Base-by-base conservation (phyloP, 2,113 vertebrate species). In the Xiphophorus hellerii region DNA sequence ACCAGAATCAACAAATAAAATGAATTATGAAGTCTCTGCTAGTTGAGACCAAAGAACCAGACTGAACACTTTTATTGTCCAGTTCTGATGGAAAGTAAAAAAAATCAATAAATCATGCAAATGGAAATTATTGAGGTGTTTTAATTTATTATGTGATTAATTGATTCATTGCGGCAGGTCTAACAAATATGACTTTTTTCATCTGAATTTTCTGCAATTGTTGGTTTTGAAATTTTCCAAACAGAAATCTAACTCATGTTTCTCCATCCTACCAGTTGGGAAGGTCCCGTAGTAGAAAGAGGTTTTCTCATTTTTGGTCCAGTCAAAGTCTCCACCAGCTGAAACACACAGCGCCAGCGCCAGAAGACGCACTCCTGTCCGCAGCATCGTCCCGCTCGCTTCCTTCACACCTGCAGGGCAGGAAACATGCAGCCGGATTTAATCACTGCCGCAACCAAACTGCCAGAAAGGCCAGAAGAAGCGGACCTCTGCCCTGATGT, bases 251-350 rank as follows among this genome's bases (percentile, higher is more conserved):
- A 20, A 20, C 22, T 58, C 51, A 3, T n/a, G 6, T 5, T 48
- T 48, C 17, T 48, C 44, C 44, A 20, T 48, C 15, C 14, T 48
- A 48, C 14, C 44, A 0, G 93, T 89, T 6, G 97, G 97, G 51
- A 98, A 97, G 20, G 88, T 95, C 83, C 96, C 95, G 0, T 96
- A 97, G 86, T 95, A 94, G 94, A 98, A 98, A 60, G 96, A 94
- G 42, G 93, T 88, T 0, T 79, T 93, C 0, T 96, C 93, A 20
- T 93, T 95, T 90, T 95, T 95, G 44, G 95, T 95, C 93, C 94
- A 95, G 48, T 92, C 88, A 74, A 95, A 95, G 30, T 94, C 94
- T 63, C 93, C 82, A 12, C 87, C 65, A 42, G 88, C 66, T 0
- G 87, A 92, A 54, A 90, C 91, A 29, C 33, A 60, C 11, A 77